These are phyloP conservation scores for Caenorhabditis sp. DNA, from an alignment of 2,888 invertebrate genomes.

Conservation along the genomic window DNA sequence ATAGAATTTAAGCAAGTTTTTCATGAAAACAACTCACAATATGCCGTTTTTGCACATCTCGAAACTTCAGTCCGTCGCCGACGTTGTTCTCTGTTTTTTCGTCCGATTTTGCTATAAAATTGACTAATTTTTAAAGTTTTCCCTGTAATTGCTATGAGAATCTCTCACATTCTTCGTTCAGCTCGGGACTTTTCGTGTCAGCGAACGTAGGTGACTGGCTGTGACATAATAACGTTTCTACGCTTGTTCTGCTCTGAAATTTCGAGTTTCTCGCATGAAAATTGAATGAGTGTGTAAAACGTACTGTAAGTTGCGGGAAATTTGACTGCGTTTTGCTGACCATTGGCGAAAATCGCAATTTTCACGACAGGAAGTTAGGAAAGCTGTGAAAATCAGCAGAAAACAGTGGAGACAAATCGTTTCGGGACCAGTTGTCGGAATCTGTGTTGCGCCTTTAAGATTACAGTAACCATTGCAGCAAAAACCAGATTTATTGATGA, in stretches of 20 bases:
- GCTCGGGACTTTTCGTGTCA: neutral
- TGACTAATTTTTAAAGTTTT: too few species aligned
- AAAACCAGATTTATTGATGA: neutral
- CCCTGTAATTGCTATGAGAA: too few species aligned
- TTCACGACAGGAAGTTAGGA: neutral
- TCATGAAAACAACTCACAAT: neutral
- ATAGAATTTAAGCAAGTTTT: neutral
- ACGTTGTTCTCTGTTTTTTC: neutral
- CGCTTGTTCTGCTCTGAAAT: conserved; percentile 1
- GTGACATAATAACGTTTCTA: conserved; percentile 22
- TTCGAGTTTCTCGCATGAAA: neutral
- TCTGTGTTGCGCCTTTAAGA: conserved; percentile 15
- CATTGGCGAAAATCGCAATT: neutral
- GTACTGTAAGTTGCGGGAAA: neutral
- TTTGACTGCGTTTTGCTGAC: neutral
- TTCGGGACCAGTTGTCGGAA: neutral
- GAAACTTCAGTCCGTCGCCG: neutral
- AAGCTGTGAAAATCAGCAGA: neutral
- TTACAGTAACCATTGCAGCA: neutral
- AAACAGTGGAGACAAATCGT: neutral
- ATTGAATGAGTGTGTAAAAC: neutral
- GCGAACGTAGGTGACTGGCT: conserved; percentile 36
- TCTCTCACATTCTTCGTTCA: too few species aligned
- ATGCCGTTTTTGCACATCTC: conserved; percentile 14
- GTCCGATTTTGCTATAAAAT: too few species aligned